phyloP scores from a whole-genome alignment of 2,113 vertebrate species.

The Apistogramma diplotaenia region DNA sequence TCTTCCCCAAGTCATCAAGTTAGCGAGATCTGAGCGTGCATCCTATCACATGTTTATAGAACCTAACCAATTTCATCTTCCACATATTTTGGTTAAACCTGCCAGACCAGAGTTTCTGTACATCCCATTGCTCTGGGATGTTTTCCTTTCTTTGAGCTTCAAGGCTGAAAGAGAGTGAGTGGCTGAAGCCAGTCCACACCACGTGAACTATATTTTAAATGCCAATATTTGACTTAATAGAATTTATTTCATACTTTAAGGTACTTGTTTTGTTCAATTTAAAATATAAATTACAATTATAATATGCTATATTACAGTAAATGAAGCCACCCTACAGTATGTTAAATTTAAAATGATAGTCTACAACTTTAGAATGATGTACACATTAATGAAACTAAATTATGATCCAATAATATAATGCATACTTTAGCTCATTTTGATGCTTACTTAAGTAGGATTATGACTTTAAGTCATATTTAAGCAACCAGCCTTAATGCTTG shows the following conservation, averaged over 20 bases:
- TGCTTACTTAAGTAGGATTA: neutral
- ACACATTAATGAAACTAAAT: neutral
- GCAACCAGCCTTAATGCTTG: neutral
- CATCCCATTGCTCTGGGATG: neutral
- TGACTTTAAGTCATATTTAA: fast-evolving
- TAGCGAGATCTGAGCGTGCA: conserved; percentile 23
- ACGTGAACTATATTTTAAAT: neutral
- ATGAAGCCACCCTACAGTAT: neutral
- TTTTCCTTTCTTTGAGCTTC: neutral
- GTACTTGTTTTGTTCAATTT: neutral
- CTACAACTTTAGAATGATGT: neutral
- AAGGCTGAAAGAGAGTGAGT: neutral
- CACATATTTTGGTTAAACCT: neutral
- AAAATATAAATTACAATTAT: neutral
- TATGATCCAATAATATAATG: neutral
- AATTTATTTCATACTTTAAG: neutral
- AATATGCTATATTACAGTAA: neutral
- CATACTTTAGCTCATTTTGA: neutral
- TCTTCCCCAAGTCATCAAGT: conserved; percentile 4
- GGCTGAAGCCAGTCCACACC: neutral
- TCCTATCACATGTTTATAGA: conserved; percentile 57
- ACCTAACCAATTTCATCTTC: conserved; percentile 30
- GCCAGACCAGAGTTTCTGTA: neutral
- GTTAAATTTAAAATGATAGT: neutral
- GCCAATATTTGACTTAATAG: neutral